These are phyloP conservation scores for Prochilodus magdalenae DNA, from an alignment of 2,113 vertebrate genomes.

Conservation along the genomic window DNA sequence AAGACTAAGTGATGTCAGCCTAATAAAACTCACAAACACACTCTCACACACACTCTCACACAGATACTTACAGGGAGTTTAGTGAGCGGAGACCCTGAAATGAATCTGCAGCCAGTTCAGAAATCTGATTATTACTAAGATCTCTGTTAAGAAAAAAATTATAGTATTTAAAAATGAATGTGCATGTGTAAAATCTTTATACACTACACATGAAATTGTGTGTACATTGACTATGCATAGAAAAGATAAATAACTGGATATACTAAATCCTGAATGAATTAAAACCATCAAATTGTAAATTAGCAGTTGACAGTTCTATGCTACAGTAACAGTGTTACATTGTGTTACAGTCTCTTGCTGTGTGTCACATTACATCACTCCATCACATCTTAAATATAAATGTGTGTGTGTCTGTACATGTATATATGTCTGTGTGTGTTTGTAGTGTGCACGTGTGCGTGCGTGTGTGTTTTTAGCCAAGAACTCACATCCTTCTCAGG, in stretches of 20 bases:
- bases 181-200: constrained; percentile 49
- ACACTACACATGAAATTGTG: too few relatives aligned
- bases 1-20: not conserved
- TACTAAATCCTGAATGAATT: too few relatives aligned
- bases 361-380: too few relatives aligned
- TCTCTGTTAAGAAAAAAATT: constrained; percentile 78
- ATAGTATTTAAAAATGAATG: not conserved
- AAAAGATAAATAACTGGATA: too few relatives aligned
- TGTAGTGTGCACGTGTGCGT: too few relatives aligned
- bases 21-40: constrained; percentile 20
- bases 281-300: too few relatives aligned
- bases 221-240: too few relatives aligned
- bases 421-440: not conserved
- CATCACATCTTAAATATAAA: too few relatives aligned
- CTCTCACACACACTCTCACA: constrained; percentile 56
- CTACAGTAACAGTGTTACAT: too few relatives aligned
- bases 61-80: constrained; percentile 93
- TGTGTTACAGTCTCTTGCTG: too few relatives aligned
- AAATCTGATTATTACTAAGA: constrained; percentile 99
- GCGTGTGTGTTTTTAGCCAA: constrained; percentile 61
- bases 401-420: too few relatives aligned
- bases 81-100: constrained; percentile 97
- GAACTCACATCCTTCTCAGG: constrained; percentile 92
- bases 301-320: too few relatives aligned
- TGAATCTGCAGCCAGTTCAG: constrained; percentile 92